Conservation (phyloP, 2,113 vertebrate genomes). For the Vulpes lagopus region DNA sequence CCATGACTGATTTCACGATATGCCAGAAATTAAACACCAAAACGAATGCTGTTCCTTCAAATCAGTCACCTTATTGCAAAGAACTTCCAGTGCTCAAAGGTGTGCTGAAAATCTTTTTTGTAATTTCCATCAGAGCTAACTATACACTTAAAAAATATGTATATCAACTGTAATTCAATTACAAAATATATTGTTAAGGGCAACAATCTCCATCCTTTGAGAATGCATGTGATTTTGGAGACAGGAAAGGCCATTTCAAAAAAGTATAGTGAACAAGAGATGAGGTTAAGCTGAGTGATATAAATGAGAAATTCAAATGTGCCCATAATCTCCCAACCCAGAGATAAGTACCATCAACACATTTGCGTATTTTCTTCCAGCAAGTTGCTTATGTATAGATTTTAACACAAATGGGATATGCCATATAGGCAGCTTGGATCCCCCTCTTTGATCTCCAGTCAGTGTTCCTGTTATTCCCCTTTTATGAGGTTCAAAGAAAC, state of each 20-base stretch:
- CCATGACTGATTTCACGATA: not conserved
- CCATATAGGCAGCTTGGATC: not conserved
- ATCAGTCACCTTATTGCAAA: not conserved
- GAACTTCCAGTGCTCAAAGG: not conserved
- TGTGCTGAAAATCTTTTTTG: not conserved
- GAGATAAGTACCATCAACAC: not conserved
- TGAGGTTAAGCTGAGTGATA: not conserved
- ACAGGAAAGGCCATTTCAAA: constrained; percentile 31
- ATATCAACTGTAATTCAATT: not conserved
- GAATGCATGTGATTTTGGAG: constrained; percentile 33
- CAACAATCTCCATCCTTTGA: constrained; percentile 9
- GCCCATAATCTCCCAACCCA: not conserved
- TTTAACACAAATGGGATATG: not conserved
- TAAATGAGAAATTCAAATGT: not conserved
- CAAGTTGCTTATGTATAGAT: not conserved
- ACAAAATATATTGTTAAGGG: not conserved
- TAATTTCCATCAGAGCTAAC: not conserved
- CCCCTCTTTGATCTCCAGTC: not conserved
- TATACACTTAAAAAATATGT: not conserved
- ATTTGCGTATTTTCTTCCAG: not conserved
- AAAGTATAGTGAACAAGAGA: constrained; percentile 20
- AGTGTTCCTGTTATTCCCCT: not conserved
- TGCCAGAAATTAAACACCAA: not conserved
- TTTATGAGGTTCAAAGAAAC: not conserved
- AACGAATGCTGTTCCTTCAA: not conserved